Evolutionary conservation across 2,113 vertebrate genomes (phyloP).

Genomic region (Laterallus jamaicensis): DNA sequence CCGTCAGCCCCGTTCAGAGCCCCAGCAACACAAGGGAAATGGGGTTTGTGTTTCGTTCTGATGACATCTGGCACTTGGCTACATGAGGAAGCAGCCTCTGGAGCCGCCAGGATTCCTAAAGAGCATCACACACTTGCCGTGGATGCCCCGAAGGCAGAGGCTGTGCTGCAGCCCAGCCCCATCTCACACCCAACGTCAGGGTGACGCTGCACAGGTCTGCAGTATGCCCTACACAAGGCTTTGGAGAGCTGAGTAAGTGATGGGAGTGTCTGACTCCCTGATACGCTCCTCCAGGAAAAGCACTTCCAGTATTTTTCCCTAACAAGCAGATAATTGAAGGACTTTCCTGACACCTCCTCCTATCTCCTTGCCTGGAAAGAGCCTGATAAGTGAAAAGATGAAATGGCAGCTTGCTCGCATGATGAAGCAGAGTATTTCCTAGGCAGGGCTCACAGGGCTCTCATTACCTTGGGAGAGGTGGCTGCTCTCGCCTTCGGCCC

Average conservation of each 20-base stretch:
- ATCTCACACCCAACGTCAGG: rapidly evolving
- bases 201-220: rapidly evolving
- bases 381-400: not conserved
- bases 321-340: not conserved
- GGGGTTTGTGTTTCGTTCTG: not conserved
- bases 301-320: not conserved
- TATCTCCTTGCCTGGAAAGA: not conserved
- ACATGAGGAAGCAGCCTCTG: not conserved
- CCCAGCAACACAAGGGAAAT: not conserved
- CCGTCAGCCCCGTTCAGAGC: rapidly evolving
- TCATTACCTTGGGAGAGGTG: not conserved
- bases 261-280: not conserved
- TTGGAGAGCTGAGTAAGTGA: not conserved
- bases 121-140: rapidly evolving
- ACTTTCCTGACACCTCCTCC: not conserved
- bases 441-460: not conserved
- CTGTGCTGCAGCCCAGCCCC: too few species aligned
- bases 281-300: not conserved
- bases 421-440: not conserved
- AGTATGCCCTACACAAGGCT: too few species aligned
- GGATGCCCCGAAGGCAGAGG: rapidly evolving
- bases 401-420: not conserved
- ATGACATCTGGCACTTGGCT: not conserved
- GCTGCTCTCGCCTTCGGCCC: rapidly evolving
- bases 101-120: rapidly evolving